phyloP scores from a whole-genome alignment of 2,113 vertebrate species.

The Malurus elegans region DNA sequence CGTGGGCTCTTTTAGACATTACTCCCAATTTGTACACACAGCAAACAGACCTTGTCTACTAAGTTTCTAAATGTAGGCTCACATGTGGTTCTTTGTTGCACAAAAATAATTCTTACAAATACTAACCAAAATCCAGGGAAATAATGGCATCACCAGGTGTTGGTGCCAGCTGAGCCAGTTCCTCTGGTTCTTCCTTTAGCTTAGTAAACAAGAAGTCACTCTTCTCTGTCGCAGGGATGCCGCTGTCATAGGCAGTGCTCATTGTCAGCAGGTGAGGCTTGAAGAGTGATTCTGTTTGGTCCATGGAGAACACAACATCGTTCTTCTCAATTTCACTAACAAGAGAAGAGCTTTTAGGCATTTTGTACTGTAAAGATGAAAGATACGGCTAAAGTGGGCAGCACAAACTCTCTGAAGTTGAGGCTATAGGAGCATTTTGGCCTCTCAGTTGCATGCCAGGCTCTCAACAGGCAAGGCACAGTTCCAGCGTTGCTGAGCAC shows the following conservation, averaged over 20 bases:
- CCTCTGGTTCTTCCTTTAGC: constrained; percentile 95
- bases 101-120: constrained; percentile 2
- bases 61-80: constrained; percentile 1
- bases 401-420: background rate
- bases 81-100: background rate
- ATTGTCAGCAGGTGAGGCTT: constrained; percentile 81
- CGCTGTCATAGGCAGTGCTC: constrained; percentile 77
- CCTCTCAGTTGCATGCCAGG: background rate
- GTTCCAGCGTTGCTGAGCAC: constrained; percentile 54
- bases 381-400: background rate
- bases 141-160: constrained; percentile 90
- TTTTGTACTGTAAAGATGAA: background rate
- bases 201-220: constrained; percentile 85
- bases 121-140: constrained; percentile 90
- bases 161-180: constrained; percentile 91
- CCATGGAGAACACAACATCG: constrained; percentile 89
- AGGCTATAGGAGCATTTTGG: background rate
- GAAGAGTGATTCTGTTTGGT: constrained; percentile 92
- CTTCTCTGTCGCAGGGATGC: constrained; percentile 62
- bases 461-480: background rate
- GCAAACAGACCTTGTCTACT: background rate
- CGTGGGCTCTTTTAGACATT: background rate
- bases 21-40: background rate
- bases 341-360: constrained; percentile 38
- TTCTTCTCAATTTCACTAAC: constrained; percentile 92